These are phyloP conservation scores for Anguilla obscura DNA, from an alignment of 2,797 vertebrate genomes.

Conservation along the genomic window DNA sequence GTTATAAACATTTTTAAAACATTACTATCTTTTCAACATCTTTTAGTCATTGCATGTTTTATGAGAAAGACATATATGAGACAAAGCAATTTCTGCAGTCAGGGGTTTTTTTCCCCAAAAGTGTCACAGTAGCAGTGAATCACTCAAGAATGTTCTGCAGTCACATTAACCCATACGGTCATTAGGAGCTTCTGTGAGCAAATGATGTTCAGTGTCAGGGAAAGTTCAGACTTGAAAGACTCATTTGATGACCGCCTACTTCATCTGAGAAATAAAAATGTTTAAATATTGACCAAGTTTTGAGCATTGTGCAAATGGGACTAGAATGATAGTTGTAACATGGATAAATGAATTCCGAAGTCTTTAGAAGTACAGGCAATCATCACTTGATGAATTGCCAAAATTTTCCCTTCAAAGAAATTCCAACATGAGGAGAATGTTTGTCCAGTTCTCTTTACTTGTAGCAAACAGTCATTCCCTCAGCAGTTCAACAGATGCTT, in stretches of 20 bases:
- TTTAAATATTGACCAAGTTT: constrained; percentile 65
- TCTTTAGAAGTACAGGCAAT: constrained; percentile 61
- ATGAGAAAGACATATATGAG: background rate
- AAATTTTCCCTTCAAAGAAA: constrained; percentile 50
- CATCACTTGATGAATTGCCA: constrained; percentile 53
- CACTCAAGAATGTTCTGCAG: constrained; percentile 44
- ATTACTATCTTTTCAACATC: background rate
- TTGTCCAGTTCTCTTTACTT: constrained; percentile 45
- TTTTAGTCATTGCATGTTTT: background rate
- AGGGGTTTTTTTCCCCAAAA: background rate
- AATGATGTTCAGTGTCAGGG: constrained; percentile 44
- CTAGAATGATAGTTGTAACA: constrained; percentile 43
- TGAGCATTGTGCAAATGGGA: constrained; percentile 47
- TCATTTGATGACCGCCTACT: constrained; percentile 57
- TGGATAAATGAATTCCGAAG: constrained; percentile 32
- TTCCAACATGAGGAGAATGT: constrained; percentile 47
- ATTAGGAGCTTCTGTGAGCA: constrained; percentile 51
- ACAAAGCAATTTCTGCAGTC: background rate
- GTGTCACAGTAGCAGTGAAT: constrained; percentile 17
- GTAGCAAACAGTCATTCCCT: constrained; percentile 38
- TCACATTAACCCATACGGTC: constrained; percentile 56
- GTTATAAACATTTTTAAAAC: background rate
- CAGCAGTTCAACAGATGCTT: constrained; percentile 22
- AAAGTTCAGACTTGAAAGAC: constrained; percentile 67
- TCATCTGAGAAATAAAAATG: constrained; percentile 50